These are phyloP conservation scores for Ploceus nigricollis DNA, from an alignment of 2,113 vertebrate species.

Conservation along the genomic window DNA sequence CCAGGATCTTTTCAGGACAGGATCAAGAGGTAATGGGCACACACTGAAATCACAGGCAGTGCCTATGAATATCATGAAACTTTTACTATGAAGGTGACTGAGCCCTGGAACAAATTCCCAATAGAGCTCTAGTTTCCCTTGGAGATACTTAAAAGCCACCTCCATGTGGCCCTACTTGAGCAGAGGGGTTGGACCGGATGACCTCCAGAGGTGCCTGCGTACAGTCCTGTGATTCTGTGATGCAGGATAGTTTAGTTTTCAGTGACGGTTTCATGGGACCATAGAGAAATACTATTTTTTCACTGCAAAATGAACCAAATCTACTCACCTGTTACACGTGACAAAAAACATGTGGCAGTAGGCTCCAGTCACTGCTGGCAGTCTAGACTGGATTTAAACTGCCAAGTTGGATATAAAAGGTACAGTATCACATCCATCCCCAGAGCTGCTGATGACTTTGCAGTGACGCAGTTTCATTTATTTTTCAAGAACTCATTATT, in stretches of 20 bases:
- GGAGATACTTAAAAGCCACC: neutral
- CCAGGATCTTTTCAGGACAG: neutral
- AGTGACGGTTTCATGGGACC: neutral
- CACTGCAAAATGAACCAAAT: neutral
- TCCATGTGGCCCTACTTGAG: neutral
- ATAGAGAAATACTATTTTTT: neutral
- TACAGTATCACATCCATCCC: neutral
- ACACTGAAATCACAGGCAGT: neutral
- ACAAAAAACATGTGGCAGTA: neutral
- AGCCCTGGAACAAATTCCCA: neutral
- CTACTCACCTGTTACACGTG: neutral
- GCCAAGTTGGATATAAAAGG: neutral
- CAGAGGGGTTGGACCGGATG: neutral
- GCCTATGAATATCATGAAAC: neutral
- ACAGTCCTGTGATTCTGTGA: neutral
- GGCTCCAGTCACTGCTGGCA: neutral
- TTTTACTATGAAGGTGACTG: neutral
- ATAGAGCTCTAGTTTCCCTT: neutral
- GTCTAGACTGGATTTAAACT: neutral
- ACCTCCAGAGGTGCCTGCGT: neutral
- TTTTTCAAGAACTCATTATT: constrained; percentile 26
- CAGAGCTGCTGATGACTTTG: neutral
- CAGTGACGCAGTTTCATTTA: neutral
- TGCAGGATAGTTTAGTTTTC: neutral
- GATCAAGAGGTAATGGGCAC: neutral